phyloP scores from a whole-genome alignment of 1,140 invertebrate genomes.

The Lithobius niger region DNA sequence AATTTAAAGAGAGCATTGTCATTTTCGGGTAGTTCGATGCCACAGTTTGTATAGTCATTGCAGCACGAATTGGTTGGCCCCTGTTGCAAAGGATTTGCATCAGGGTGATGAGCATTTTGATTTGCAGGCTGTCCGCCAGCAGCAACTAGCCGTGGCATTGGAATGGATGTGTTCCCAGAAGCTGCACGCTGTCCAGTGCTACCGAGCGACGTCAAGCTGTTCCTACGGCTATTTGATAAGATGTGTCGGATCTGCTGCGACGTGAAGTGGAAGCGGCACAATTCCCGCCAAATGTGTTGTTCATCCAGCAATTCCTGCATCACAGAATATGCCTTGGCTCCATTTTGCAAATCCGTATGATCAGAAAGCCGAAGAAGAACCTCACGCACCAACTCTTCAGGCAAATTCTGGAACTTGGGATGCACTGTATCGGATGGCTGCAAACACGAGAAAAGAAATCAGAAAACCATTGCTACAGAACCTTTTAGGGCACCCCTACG shows the following conservation, averaged over 20 bases:
- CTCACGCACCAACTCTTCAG: constrained; percentile 82
- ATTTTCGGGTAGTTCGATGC: neutral
- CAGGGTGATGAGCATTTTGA: neutral
- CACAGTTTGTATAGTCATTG: no score
- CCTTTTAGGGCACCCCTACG: no score
- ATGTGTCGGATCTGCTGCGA: constrained; percentile 63
- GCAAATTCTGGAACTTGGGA: constrained; percentile 75
- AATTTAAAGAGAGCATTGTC: constrained; percentile 6
- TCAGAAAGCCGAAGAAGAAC: constrained; percentile 79
- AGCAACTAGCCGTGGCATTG: constrained; percentile 19
- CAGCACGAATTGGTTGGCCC: neutral
- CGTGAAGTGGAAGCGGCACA: constrained; percentile 85
- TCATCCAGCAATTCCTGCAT: constrained; percentile 71
- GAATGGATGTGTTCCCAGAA: constrained; percentile 2
- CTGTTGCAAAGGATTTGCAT: no score
- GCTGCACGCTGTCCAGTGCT: constrained; percentile 22
- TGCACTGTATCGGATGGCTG: constrained; percentile 68
- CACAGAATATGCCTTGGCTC: constrained; percentile 50
- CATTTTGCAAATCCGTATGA: constrained; percentile 72
- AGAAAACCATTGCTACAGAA: no score
- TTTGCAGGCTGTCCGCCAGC: neutral
- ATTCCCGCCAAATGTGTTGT: constrained; percentile 77
- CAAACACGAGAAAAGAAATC: no score
- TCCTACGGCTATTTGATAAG: constrained; percentile 27
- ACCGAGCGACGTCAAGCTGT: constrained; percentile 16